A percentile compares a stretch with the other conserved stretches of the same genome.
phyloP scores from a whole-genome alignment of 2,888 invertebrate genomes.

The Pandemis heparana region DNA sequence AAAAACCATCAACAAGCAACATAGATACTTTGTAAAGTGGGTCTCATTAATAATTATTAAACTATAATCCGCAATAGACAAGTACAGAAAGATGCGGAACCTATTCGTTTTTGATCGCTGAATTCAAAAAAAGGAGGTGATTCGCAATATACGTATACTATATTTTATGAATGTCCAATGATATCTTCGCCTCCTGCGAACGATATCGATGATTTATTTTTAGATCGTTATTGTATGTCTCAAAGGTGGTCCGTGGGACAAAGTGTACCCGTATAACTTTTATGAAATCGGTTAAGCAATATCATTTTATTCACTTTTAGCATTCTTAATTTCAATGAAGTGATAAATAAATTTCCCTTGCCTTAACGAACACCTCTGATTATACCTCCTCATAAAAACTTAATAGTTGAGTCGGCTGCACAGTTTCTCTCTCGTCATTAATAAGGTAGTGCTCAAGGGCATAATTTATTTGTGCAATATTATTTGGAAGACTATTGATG shows the following conservation, averaged over 20 bases:
- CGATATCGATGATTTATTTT: too few species aligned
- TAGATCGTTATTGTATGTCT: too few species aligned
- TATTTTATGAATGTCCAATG: too few species aligned
- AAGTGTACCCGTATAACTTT: too few species aligned
- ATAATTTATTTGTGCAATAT: constrained; percentile 45
- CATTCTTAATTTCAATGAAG: too few species aligned
- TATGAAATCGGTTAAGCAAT: too few species aligned
- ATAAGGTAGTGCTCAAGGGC: constrained; percentile 51
- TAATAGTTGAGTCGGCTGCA: constrained; percentile 11
- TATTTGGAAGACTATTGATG: constrained; percentile 27
- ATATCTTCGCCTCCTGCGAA: too few species aligned
- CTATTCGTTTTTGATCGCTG: constrained; percentile 10
- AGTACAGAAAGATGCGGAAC: constrained; percentile 26
- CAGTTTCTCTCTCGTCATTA: constrained; percentile 38
- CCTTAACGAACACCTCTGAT: neutral
- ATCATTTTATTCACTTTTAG: too few species aligned
- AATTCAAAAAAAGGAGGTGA: too few species aligned
- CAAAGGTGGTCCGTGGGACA: too few species aligned
- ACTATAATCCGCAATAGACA: constrained; percentile 4
- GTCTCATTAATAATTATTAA: constrained; percentile 7
- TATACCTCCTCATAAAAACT: constrained; percentile 8
- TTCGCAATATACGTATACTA: too few species aligned
- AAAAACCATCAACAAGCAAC: neutral
- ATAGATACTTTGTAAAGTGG: neutral
- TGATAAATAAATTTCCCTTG: too few species aligned